These are phyloP conservation scores for Alectoris magna DNA, from an alignment of 2,797 vertebrate species.

Conservation along the genomic window DNA sequence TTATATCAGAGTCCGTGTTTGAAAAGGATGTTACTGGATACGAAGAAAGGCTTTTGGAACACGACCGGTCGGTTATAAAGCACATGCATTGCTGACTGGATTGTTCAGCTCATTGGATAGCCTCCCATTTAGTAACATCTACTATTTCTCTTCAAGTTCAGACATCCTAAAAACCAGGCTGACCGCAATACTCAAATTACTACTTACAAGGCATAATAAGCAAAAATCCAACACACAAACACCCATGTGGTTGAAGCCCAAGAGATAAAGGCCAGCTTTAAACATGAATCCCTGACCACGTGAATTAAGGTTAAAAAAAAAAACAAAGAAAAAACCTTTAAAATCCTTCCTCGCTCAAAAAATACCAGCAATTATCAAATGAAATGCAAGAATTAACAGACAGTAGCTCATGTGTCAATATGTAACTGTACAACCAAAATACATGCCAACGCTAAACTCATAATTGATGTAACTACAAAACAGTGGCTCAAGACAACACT, in stretches of 20 bases:
- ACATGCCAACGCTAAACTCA: neutral
- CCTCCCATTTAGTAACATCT: rapidly evolving
- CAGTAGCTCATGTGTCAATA: neutral
- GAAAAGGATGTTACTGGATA: neutral
- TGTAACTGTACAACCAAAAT: neutral
- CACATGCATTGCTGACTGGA: neutral
- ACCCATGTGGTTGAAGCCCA: neutral
- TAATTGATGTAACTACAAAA: neutral
- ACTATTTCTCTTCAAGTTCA: neutral
- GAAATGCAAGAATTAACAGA: neutral
- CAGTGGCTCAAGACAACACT: neutral
- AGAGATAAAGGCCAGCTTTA: neutral
- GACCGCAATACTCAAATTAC: neutral
- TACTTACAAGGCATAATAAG: neutral
- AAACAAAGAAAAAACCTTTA: neutral
- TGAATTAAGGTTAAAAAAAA: neutral
- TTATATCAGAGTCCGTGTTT: slow-evolving; percentile 53
- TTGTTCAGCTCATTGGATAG: neutral
- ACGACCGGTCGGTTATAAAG: neutral
- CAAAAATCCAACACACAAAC: neutral
- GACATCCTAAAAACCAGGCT: neutral
- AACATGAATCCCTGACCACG: neutral
- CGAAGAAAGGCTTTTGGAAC: neutral
- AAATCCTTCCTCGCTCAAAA: neutral
- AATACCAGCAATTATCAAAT: neutral